phyloP scores from a whole-genome alignment of 2,888 invertebrate genomes.

The Eristalinus aeneus region DNA sequence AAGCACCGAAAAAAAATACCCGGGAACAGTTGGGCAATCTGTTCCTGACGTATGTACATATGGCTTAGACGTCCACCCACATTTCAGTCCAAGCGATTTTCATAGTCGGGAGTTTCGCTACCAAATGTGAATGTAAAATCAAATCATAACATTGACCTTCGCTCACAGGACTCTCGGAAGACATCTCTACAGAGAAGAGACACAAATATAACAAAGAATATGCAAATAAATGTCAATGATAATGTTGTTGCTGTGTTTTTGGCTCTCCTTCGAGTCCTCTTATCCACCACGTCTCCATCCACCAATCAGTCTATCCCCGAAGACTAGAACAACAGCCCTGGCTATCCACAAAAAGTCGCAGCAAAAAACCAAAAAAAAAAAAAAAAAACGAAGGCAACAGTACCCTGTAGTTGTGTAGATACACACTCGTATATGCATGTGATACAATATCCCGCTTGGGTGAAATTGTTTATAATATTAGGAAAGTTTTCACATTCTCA shows the following conservation, averaged over 20 bases:
- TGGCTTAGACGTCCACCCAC: background rate
- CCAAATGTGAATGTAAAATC: conserved; percentile 37
- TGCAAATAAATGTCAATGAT: conserved; percentile 63
- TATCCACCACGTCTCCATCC: conserved; percentile 35
- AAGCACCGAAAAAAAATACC: conserved; percentile 13
- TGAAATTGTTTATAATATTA: conserved; percentile 69
- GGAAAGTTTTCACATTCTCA: conserved; percentile 67
- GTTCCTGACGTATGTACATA: conserved; percentile 49
- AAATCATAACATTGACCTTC: conserved; percentile 61
- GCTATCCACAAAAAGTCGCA: background rate
- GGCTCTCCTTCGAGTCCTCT: conserved; percentile 33
- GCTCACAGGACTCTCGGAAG: background rate
- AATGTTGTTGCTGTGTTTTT: conserved; percentile 51
- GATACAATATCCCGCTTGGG: conserved; percentile 59
- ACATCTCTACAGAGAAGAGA: conserved; percentile 1
- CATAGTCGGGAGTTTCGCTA: conserved; percentile 1
- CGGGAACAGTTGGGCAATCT: conserved; percentile 38
- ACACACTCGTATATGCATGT: background rate
- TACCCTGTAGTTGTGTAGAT: background rate
- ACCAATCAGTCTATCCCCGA: conserved; percentile 25
- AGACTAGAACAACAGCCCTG: conserved; percentile 17
- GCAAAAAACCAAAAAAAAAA: conserved; percentile 28
- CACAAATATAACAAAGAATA: conserved; percentile 18
- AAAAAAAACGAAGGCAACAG: conserved; percentile 6
- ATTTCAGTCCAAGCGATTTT: background rate